Conservation (phyloP, 2,113 vertebrate species). For the Nematolebias whitei region DNA sequence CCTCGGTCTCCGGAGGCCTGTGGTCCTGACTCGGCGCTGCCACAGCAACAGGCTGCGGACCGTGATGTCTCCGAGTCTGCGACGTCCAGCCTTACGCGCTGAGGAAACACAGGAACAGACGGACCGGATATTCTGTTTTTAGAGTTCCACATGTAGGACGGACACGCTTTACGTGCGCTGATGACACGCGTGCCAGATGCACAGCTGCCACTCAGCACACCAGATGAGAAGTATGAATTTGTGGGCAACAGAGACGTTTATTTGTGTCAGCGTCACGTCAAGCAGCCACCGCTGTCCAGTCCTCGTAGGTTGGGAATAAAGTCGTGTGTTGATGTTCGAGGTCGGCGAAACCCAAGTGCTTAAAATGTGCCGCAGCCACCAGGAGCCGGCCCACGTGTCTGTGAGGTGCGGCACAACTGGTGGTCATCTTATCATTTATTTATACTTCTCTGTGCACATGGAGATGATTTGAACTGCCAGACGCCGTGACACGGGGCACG, state of each 20-base stretch:
- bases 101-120: constrained; percentile 14
- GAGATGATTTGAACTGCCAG: background rate
- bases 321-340: constrained; percentile 42
- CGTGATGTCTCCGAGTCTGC: constrained; percentile 62
- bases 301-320: constrained; percentile 39
- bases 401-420: constrained; percentile 24
- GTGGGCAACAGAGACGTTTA: constrained; percentile 50
- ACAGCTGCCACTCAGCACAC: constrained; percentile 42
- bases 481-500: no score
- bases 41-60: constrained; percentile 76
- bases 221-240: constrained; percentile 52
- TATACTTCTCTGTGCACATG: background rate
- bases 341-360: constrained; percentile 47
- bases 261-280: constrained; percentile 58
- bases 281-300: constrained; percentile 39
- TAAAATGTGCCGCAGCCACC: constrained; percentile 9
- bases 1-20: constrained; percentile 76
- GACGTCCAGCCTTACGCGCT: constrained; percentile 23
- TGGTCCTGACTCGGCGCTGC: constrained; percentile 76
- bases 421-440: constrained; percentile 15
- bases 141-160: constrained; percentile 15
- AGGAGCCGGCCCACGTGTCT: constrained; percentile 15
- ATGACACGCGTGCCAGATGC: constrained; percentile 53
- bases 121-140: constrained; percentile 18
- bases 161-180: constrained; percentile 12